Evolutionary conservation across 2,888 invertebrate species (phyloP), one percentile per base, ranked within the genome.

Genomic region (Scaptomyza tumidula): DNA sequence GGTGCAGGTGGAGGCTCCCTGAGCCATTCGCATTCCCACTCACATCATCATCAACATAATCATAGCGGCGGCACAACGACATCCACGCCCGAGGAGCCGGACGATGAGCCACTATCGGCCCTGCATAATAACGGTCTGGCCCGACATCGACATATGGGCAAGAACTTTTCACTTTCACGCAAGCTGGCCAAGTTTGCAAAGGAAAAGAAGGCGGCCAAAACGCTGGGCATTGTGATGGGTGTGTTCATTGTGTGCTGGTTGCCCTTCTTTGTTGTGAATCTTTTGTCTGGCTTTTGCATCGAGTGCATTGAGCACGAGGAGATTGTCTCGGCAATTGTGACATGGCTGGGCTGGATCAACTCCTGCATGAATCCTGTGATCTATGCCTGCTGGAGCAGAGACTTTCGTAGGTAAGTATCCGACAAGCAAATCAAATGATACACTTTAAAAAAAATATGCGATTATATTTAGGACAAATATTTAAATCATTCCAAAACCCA

Each of bases 321-420:
- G 92, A 95, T 97, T 64, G 96, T 98, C 31, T 95, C 96, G 74
- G 96, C 97, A 44, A 95, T 98, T 65, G 97, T 98, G 67, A 97
- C 97, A 78, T 98, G 98, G 98, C 94, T 98, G 44, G 98, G 98
- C 56, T 98, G 98, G 98, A 97, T 98, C 92, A 98, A 98, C 93
- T 97, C 97, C 49, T 96, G 97, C 70, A 98, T 98, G 98, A 98
- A 98, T 93, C 98, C 98, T 0, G 97, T 98, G 78, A 99, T 99
- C 90, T 99, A 99, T 92, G 98, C 98, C n/a, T 98, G 98, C 91
- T 98, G 98, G 96, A 98, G 98, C 93, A 94, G 97, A 89, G 99
- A 99, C 93, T 99, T 99, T 92, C 94, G 97, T 93, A 96, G 97
- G 97, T 97, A 91, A 93, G 94, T 77, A 3, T 0, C 33, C 3